Base-by-base conservation (phyloP, 2,797 vertebrate species). In the Hafferia zeledoni region DNA sequence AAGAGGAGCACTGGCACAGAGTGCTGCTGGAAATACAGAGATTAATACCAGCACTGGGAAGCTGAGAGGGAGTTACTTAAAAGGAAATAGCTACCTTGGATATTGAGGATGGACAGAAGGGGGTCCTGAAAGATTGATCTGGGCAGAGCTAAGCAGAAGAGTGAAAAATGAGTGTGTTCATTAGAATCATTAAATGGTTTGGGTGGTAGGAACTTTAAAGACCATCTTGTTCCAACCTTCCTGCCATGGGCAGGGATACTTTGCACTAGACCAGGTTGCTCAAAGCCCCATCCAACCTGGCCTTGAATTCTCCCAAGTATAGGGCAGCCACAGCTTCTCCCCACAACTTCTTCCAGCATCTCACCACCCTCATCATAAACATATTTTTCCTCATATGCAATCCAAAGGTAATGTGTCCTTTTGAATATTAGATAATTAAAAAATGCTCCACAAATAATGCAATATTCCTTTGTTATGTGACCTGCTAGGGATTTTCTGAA, bases 291-390 rank as follows among this genome's bases (percentile, higher is more conserved):
- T 56, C 24, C 47, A 70, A 1, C 10, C n/a, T 69, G 28, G 4
- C n/a, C 35, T 25, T 9, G 7, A 57, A 50, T 1, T 3, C 1
- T 2, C 17, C 20, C 24, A 22, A 4, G 7, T 31, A 33, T 27
- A 23, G 5, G 6, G 5, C 39, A 39, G 35, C 17, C 30, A 16
- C 47, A 71, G 8, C 15, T 68, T 41, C 59, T 41, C 69, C 49
- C 31, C 10, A 41, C 6, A 46, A 13, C 30, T 19, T 33, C 8
- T 35, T 47, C 14, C 49, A 35, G 12, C 20, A 5, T 53, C 17
- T 64, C 18, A 63, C 5, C 35, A 41, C 9, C 1, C 23, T 81
- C 46, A 55, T 2, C 0, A 17, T 3, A 30, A 47, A 31, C 4
- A 5, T 4, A 52, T 27, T 63, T 75, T 49, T 56, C 13, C 8